phyloP scores from a whole-genome alignment of 1,140 invertebrate species.

The Calliphora vicina region DNA sequence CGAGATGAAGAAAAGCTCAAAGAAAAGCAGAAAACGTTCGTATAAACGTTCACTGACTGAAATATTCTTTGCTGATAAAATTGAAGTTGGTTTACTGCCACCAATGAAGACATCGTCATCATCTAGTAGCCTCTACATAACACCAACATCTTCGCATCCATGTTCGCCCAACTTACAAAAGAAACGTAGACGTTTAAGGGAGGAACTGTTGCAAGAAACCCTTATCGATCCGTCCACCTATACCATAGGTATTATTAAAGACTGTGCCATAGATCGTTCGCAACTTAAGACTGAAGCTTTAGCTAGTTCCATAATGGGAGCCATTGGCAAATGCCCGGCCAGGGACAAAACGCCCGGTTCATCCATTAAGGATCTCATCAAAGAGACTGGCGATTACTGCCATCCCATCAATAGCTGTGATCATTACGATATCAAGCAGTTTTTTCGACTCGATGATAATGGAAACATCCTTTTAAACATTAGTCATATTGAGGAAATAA shows the following conservation, averaged over 20 bases:
- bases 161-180: neutral
- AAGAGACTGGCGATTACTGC: constrained; percentile 42
- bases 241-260: constrained; percentile 54
- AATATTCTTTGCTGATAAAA: constrained; percentile 44
- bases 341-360: constrained; percentile 31
- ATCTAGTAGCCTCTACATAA: neutral
- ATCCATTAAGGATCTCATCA: constrained; percentile 36
- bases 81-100: constrained; percentile 49
- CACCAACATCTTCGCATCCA: neutral
- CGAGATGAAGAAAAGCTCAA: neutral
- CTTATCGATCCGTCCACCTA: constrained; percentile 9
- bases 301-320: constrained; percentile 58
- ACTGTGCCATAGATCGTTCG: constrained; percentile 57
- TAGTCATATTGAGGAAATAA: constrained; percentile 55
- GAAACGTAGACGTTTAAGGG: neutral
- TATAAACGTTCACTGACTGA: constrained; percentile 31
- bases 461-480: constrained; percentile 61
- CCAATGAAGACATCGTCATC: neutral
- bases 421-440: constrained; percentile 61
- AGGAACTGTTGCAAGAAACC: neutral
- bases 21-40: neutral
- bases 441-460: constrained; percentile 60
- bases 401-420: constrained; percentile 56
- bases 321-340: constrained; percentile 56
- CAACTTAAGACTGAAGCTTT: constrained; percentile 61